phyloP scores from a whole-genome alignment of 2,888 invertebrate species.

The Ypsolopha scabrella region DNA sequence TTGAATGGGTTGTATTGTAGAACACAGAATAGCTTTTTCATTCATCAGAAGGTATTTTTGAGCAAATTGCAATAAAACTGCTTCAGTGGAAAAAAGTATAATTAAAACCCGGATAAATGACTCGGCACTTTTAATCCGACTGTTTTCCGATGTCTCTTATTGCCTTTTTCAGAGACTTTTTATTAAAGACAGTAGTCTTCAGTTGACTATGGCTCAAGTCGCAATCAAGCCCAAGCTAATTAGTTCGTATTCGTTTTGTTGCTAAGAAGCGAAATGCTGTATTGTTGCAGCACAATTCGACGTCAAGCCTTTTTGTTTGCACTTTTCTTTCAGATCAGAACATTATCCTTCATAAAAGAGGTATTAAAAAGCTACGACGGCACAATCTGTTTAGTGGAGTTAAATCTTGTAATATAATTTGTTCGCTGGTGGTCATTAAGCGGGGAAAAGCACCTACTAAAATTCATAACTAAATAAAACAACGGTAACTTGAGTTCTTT shows the following conservation, averaged over 20 bases:
- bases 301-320: too few relatives aligned
- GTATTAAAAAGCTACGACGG: too few relatives aligned
- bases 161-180: slow-evolving; percentile 20
- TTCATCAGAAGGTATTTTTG: slow-evolving; percentile 1
- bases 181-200: slow-evolving; percentile 41
- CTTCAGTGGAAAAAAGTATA: slow-evolving; percentile 24
- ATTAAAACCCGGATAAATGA: slow-evolving; percentile 60
- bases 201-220: neutral
- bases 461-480: too few relatives aligned
- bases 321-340: too few relatives aligned
- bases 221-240: neutral
- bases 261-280: too few relatives aligned
- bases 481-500: too few relatives aligned
- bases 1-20: neutral
- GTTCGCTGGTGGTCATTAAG: too few relatives aligned
- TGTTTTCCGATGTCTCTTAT: slow-evolving; percentile 29
- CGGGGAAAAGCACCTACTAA: too few relatives aligned
- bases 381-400: too few relatives aligned
- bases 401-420: too few relatives aligned
- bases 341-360: too few relatives aligned
- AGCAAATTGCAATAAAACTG: neutral
- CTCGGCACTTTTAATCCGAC: slow-evolving; percentile 49
- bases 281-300: too few relatives aligned
- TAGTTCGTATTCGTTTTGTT: neutral
- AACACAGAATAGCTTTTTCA: neutral